These are phyloP conservation scores for Pygoscelis antarcticus DNA, from an alignment of 2,113 vertebrate genomes.

Conservation along the genomic window DNA sequence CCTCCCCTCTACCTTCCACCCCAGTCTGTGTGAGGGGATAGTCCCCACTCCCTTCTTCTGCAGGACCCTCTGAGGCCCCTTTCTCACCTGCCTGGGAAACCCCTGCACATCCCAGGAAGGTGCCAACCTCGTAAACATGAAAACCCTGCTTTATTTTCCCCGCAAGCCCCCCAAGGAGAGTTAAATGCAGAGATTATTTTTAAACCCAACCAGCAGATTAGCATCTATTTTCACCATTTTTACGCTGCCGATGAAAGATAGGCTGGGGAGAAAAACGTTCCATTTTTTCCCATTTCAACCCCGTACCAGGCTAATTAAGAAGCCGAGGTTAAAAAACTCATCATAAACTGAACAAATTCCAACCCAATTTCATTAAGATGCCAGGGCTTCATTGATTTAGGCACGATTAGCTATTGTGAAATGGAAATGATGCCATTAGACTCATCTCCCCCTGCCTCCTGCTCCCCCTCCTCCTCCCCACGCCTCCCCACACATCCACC, in stretches of 20 bases:
- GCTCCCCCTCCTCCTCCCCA: background rate
- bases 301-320: slow-evolving; percentile 54
- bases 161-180: background rate
- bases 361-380: slow-evolving; percentile 33
- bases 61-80: background rate
- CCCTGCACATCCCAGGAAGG: background rate
- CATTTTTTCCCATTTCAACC: slow-evolving; percentile 28
- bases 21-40: background rate
- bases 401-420: slow-evolving; percentile 65
- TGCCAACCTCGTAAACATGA: background rate
- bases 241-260: background rate
- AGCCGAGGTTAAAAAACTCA: slow-evolving; percentile 62
- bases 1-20: background rate
- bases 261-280: background rate
- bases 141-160: background rate
- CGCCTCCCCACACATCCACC: background rate
- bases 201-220: slow-evolving; percentile 31
- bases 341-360: slow-evolving; percentile 63
- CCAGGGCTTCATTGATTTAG: slow-evolving; percentile 2
- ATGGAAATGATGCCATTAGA: slow-evolving; percentile 37
- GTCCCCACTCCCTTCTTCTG: background rate
- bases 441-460: background rate
- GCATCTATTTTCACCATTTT: slow-evolving; percentile 31
- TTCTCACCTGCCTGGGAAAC: background rate
- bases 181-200: slow-evolving; percentile 27